Base-by-base conservation (phyloP, 1,140 invertebrate genomes). In the Eurosta solidaginis region DNA sequence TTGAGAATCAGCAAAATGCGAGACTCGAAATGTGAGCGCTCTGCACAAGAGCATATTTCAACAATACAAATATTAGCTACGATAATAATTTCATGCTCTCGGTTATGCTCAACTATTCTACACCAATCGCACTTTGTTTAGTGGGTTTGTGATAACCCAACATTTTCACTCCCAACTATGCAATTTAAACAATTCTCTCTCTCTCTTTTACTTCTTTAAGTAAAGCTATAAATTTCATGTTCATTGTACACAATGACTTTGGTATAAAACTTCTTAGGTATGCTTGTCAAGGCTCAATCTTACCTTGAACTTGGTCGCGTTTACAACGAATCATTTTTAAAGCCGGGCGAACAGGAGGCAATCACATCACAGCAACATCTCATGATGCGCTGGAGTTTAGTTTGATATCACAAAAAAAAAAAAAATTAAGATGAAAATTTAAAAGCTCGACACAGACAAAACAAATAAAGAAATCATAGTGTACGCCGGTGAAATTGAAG, bases 251-350 rank as follows among this genome's bases (percentile, higher is more conserved):
- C 40, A 78, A 20, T 20, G 44, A 22, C 22, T 78, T 33, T 49
- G 68, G 85, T 86, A 86, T 86, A 86, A 86, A 86, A 82, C 85
- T 85, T 86, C 83, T 86, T 86, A 83, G 81, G 85, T 86, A 86
- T 86, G 83, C 85, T 79, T 82, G 85, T 86, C 85, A 86, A 84
- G 85, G 85, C 84, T 86, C 84, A 86, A 86, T 84, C 83, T 84
- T 86, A 86, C 85, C 85, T 86, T 86, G 85, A 86, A 86, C 85
- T 86, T 86, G 85, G 80, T 83, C 82, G 83, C 81, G 85, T 82
- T 74, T 80, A 82, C 80, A 86, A 85, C 59, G 59, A 68, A 68
- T 68, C 59, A 40, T 68, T 40, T 36, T 54, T 54, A 25, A 17
- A 5, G 9, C n/a, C 3, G 17, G 40, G 59, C 33, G 20, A 29